Percentiles rank a stretch among this genome's conserved stretches.
Evolutionary conservation across 2,797 vertebrate species (phyloP).

Genomic region (Alcedo atthis): DNA sequence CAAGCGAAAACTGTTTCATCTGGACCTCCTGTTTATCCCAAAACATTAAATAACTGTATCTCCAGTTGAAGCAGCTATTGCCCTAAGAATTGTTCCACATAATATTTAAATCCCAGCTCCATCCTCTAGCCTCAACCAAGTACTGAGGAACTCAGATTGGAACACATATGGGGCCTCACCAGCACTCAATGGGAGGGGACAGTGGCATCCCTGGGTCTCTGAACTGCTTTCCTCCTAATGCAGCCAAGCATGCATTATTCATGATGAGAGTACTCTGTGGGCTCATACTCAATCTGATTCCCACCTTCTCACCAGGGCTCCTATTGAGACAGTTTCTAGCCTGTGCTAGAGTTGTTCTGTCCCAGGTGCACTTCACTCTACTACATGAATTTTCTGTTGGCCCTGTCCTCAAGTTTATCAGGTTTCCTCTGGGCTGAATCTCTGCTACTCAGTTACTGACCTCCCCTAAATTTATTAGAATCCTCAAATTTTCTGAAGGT

Average conservation of each 20-base stretch:
- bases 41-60: background rate
- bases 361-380: background rate
- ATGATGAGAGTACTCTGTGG: rapidly evolving
- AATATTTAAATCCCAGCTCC: background rate
- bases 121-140: background rate
- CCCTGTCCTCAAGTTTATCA: background rate
- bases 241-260: background rate
- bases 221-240: background rate
- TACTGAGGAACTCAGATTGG: background rate
- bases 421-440: background rate
- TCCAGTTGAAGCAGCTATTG: background rate
- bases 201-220: background rate
- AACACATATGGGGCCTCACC: background rate
- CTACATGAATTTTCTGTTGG: background rate
- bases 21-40: background rate
- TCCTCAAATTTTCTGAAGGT: background rate
- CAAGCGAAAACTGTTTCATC: constrained; percentile 22
- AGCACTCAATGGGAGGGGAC: rapidly evolving
- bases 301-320: background rate
- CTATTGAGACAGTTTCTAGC: background rate
- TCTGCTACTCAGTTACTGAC: background rate
- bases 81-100: background rate
- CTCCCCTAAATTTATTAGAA: background rate
- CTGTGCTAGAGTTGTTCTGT: background rate
- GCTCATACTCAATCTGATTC: background rate